Evolutionary conservation across 2,888 invertebrate species (phyloP).

Genomic region (Spicauda simplicius): DNA sequence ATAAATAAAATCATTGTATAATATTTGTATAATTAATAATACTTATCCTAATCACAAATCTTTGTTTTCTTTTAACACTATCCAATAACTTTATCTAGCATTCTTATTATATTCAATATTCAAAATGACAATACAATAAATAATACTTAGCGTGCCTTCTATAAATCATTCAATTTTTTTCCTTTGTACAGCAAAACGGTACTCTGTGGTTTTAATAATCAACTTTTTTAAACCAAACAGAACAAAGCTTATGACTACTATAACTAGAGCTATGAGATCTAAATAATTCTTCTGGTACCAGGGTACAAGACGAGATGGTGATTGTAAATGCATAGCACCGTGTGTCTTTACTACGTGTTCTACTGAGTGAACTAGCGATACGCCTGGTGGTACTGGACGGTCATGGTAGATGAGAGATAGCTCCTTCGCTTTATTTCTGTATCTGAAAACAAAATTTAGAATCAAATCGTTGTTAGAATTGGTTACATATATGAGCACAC

Average conservation of each 20-base stretch:
- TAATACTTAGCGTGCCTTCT: too few species aligned
- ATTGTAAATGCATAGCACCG: slow-evolving; percentile 9
- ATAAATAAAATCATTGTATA: too few species aligned
- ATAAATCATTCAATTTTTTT: background rate
- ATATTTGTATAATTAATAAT: too few species aligned
- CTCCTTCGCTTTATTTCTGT: slow-evolving; percentile 17
- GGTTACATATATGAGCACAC: too few species aligned
- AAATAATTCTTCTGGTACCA: slow-evolving; percentile 22
- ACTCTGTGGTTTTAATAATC: background rate
- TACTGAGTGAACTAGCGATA: slow-evolving; percentile 7
- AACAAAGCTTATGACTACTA: background rate
- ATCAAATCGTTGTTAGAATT: background rate
- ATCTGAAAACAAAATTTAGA: slow-evolving; percentile 6
- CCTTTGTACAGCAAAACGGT: background rate
- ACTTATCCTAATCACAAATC: too few species aligned
- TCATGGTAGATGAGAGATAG: slow-evolving; percentile 19
- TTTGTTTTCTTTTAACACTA: too few species aligned
- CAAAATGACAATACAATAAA: too few species aligned
- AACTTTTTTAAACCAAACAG: background rate
- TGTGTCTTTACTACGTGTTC: slow-evolving; percentile 3
- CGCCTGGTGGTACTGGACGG: slow-evolving; percentile 12
- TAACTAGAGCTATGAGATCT: background rate
- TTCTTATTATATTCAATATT: too few species aligned
- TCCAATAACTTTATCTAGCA: too few species aligned
- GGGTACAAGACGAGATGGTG: slow-evolving; percentile 2